A percentile compares a stretch with the other conserved stretches of the same genome.
Conservation (phyloP, 2,113 vertebrate species). For the Tympanuchus pallidicinctus region DNA sequence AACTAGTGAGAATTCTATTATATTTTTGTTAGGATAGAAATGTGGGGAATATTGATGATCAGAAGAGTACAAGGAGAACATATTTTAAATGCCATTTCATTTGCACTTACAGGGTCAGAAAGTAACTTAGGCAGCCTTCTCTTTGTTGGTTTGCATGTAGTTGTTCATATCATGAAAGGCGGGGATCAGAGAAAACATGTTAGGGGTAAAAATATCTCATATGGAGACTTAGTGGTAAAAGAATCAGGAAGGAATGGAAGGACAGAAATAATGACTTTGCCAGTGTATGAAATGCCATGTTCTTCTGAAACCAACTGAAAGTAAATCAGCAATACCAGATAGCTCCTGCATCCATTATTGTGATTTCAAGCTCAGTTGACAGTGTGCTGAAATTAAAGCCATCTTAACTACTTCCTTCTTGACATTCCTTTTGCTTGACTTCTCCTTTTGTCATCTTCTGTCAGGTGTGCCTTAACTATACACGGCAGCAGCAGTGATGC, state of each 20-base stretch:
- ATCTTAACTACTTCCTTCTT: neutral
- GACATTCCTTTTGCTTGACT: neutral
- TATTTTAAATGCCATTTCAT: neutral
- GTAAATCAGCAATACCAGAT: neutral
- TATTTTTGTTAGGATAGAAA: neutral
- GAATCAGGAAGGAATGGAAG: rapidly evolving
- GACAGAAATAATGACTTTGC: neutral
- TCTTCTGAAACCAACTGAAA: neutral
- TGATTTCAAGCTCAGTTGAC: neutral
- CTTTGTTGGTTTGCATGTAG: neutral
- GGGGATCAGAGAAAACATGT: neutral
- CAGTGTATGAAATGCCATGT: neutral
- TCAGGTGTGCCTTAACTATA: neutral
- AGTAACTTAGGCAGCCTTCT: neutral
- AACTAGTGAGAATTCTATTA: neutral
- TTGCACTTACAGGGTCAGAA: neutral
- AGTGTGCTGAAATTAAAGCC: neutral
- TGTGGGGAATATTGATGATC: neutral
- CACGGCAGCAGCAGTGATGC: neutral
- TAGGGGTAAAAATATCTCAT: neutral
- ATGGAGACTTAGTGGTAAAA: neutral
- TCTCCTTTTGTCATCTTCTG: neutral
- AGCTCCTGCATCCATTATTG: neutral
- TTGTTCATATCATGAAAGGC: neutral
- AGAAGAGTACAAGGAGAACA: neutral